Evolutionary conservation across 2,797 vertebrate genomes (phyloP), one percentile per base, ranked within the genome.

Genomic region (Sebastes diploproa): DNA sequence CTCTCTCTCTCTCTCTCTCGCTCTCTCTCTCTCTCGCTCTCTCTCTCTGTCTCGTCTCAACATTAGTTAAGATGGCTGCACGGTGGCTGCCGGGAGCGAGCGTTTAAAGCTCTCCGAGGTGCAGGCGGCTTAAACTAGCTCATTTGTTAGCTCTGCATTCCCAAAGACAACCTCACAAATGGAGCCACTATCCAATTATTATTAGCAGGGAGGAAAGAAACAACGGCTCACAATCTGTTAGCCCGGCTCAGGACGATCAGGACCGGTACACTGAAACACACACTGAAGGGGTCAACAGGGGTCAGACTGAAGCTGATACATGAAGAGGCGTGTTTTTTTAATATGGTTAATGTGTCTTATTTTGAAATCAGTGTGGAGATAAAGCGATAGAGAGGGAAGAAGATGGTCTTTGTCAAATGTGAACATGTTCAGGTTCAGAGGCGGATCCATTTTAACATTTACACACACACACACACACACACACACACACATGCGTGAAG

Each of bases 131-230:
- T 85, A 89, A 93, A 92, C 89, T 77, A 83, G 85, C 91, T 93
- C 88, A 91, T 94, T 92, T 91, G 91, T 94, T 90, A 83, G 86
- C 80, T 61, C 85, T 70, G 82, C 87, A 81, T 90, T 90, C 88
- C 83, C 66, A 32, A 78, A 88, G 81, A 93, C 85, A 86, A 80
- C 63, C 83, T 76, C 75, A 84, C 87, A 89, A 90, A 92, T 81
- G 80, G 83, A 94, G 88, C 75, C 77, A 80, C 86, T 81, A 69
- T 91, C 83, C 91, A 90, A 84, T 91, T 90, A 89, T 89, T 91
- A 88, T 86, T 27, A 52, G 79, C 22, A 30, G 75, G 81, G 85
- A 90, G 84, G 86, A 83, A 75, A 77, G 78, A 64, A 78, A 61
- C 82, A 75, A 30, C 13, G 60, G 20, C 22, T 54, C 22, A 36